Evolutionary conservation across 2,797 vertebrate genomes (phyloP), one percentile per base, ranked within the genome.

Genomic region (Spheniscus humboldti): DNA sequence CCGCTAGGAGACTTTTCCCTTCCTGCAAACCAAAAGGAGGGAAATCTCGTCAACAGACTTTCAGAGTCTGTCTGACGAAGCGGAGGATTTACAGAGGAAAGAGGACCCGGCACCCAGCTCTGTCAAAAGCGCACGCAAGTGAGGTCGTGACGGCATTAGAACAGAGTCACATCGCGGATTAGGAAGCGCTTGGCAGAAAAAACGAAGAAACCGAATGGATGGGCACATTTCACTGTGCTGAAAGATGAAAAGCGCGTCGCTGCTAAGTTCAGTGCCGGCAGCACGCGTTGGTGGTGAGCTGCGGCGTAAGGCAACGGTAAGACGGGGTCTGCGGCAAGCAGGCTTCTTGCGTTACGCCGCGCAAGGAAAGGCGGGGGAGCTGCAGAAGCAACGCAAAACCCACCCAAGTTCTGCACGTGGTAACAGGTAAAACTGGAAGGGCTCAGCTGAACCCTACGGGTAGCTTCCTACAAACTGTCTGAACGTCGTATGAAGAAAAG

Each of bases 291-390:
- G 10, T 2, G 43, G 18, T 2, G 47, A 35, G 56, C 18, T 22
- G 35, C 3, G 3, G 48, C 15, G 3, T 2, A 3, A 6, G 7
- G 48, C 17, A 23, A 6, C 1, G 2, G n/a, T 2, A 13, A 4
- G 20, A 17, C 6, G 22, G 28, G 35, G 35, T 33, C 35, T n/a
- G 56, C 50, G 33, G 41, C 8, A 18, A 69, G 35, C 15, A 14
- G 37, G 6, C 7, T 27, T 4, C 18, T 16, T 24, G 16, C 5
- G 37, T 10, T 19, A 9, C 1, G 3, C 72, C 9, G 43, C 33
- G 4, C 31, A 4, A 18, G 76, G 71, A 39, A 39, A 53, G 47
- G 39, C 17, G 31, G 35, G 69, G 25, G 30, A 45, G 25, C 39
- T 22, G 37, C 60, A 10, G 37, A 13, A 22, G 39, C 39, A 6